Conservation (phyloP, 2,113 vertebrate species). For the Aptenodytes patagonicus region DNA sequence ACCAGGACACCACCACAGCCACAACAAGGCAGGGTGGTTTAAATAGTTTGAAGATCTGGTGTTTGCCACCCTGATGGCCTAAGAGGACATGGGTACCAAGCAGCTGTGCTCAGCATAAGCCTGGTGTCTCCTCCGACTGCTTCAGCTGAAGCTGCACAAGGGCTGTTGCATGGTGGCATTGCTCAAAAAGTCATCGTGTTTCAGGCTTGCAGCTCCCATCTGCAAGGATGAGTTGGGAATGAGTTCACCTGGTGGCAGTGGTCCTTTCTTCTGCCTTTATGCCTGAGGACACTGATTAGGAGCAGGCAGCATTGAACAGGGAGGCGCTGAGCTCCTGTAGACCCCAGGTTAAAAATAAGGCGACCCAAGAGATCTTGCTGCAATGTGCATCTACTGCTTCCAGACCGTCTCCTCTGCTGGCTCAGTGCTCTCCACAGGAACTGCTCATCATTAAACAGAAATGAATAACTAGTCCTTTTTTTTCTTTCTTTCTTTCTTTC, state of each 20-base stretch:
- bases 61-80: not conserved
- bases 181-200: not conserved
- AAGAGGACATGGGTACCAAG: not conserved
- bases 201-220: not conserved
- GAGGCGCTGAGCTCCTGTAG: not conserved
- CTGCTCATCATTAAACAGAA: not conserved
- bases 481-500: accelerated
- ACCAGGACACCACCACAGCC: not conserved
- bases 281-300: not conserved
- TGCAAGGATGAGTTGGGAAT: not conserved
- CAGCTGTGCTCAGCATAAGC: not conserved
- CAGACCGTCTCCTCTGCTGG: not conserved
- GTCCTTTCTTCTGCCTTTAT: not conserved
- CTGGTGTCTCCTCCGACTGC: not conserved
- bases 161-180: not conserved
- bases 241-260: not conserved
- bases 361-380: not conserved
- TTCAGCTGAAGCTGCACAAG: not conserved
- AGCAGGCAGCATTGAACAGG: not conserved
- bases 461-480: not conserved
- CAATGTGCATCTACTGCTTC: not conserved
- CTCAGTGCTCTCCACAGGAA: not conserved
- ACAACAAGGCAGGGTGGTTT: not conserved
- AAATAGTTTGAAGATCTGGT: not conserved
- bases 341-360: not conserved